Evolutionary conservation across 1,140 invertebrate species (phyloP).

Genomic region (Aphidius gifuensis): DNA sequence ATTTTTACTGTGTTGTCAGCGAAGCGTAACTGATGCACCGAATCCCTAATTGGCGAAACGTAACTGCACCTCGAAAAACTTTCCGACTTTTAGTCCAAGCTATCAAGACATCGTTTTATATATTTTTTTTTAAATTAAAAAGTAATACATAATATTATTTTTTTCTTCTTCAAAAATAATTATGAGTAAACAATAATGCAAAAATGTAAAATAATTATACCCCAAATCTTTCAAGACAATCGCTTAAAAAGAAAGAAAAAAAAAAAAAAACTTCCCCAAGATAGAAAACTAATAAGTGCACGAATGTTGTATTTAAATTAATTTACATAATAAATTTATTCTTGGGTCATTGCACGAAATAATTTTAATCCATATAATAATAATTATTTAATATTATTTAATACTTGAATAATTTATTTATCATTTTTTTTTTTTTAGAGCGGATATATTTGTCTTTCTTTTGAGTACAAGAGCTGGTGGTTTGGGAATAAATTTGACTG

Average conservation of each 20-base stretch:
- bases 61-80: constrained; percentile 7
- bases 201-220: background rate
- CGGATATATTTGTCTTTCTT: constrained; percentile 94
- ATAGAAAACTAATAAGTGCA: constrained; percentile 36
- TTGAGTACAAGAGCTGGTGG: constrained; percentile 95
- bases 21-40: constrained; percentile 31
- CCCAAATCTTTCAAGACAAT: background rate
- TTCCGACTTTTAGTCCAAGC: too few relatives aligned
- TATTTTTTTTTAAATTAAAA: background rate
- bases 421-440: constrained; percentile 55
- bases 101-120: constrained; percentile 3
- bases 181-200: too few relatives aligned
- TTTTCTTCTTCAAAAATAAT: background rate
- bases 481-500: constrained; percentile 96
- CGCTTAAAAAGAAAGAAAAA: constrained; percentile 9
- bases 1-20: constrained; percentile 19
- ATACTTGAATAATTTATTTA: too few relatives aligned
- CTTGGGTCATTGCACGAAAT: constrained; percentile 19
- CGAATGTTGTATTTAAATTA: constrained; percentile 29
- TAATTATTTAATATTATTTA: too few relatives aligned
- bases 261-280: background rate
- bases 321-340: constrained; percentile 40
- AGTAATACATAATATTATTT: background rate
- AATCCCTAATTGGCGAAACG: constrained; percentile 37
- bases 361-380: constrained; percentile 4